These are phyloP conservation scores for Zaprionus gabonicus DNA, from an alignment of 1,140 invertebrate genomes.

Conservation along the genomic window DNA sequence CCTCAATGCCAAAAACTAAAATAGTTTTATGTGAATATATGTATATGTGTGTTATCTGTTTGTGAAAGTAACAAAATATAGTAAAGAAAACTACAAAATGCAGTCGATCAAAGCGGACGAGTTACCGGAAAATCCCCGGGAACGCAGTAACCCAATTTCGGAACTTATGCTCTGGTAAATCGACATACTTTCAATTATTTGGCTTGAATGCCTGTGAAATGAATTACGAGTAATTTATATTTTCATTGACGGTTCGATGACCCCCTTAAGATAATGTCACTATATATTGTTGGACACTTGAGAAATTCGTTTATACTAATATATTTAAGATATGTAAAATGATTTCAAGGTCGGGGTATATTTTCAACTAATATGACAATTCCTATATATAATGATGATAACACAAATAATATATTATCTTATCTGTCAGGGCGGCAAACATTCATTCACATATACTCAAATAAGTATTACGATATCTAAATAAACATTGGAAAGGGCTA, in stretches of 20 bases:
- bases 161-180: constrained; percentile 68
- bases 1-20: constrained; percentile 1
- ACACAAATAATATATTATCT: constrained; percentile 17
- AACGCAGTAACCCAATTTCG: constrained; percentile 64
- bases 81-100: constrained; percentile 28
- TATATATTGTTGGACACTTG: background rate
- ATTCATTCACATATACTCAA: constrained; percentile 16
- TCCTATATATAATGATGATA: constrained; percentile 9
- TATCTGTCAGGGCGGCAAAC: constrained; percentile 26
- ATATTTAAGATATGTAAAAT: background rate
- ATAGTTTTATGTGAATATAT: constrained; percentile 11
- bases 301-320: background rate
- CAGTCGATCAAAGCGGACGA: constrained; percentile 53
- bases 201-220: background rate
- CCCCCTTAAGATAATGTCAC: background rate
- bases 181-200: constrained; percentile 3
- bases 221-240: background rate
- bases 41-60: background rate
- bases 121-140: constrained; percentile 63
- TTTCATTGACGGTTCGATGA: background rate
- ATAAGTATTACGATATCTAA: constrained; percentile 13
- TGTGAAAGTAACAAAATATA: background rate
- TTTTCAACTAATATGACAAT: background rate
- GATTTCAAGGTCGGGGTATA: background rate
- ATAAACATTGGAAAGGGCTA: background rate